Conservation (phyloP, 2,113 vertebrate species). For the Scophthalmus maximus region DNA sequence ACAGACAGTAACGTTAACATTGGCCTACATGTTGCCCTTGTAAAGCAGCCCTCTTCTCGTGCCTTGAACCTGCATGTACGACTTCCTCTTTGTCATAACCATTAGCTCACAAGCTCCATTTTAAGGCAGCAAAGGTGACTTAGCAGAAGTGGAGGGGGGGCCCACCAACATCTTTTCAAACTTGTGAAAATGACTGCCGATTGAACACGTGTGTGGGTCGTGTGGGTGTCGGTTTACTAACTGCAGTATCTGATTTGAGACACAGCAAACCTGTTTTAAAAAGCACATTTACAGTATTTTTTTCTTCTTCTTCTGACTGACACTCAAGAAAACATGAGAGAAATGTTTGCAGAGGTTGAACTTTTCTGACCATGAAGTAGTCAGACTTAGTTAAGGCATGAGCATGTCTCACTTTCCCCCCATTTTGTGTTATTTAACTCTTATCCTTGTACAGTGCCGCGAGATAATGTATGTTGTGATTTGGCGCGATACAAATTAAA, state of each 20-base stretch:
- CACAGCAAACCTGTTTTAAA: slow-evolving; percentile 16
- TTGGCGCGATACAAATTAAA: background rate
- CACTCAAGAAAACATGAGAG: too few relatives aligned
- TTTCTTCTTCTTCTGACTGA: too few relatives aligned
- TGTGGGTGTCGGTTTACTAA: too few relatives aligned
- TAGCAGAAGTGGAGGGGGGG: background rate
- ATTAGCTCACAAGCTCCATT: background rate
- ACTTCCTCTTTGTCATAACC: too few relatives aligned
- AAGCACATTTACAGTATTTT: slow-evolving; percentile 23
- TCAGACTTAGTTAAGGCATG: slow-evolving; percentile 17
- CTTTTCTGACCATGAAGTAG: slow-evolving; percentile 18
- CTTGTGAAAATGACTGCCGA: too few relatives aligned
- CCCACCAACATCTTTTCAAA: too few relatives aligned
- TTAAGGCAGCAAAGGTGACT: background rate
- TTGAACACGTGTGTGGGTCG: too few relatives aligned
- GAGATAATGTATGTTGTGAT: background rate
- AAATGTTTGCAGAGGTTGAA: slow-evolving; percentile 26
- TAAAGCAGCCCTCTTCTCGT: too few relatives aligned
- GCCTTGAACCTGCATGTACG: too few relatives aligned
- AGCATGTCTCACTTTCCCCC: slow-evolving; percentile 11
- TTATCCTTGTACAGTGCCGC: background rate
- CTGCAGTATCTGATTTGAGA: background rate
- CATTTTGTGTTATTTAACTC: slow-evolving; percentile 4
- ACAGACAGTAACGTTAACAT: background rate
- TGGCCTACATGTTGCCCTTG: background rate